Evolutionary conservation across 2,888 invertebrate genomes (phyloP).

Genomic region (Onchidella celtica): DNA sequence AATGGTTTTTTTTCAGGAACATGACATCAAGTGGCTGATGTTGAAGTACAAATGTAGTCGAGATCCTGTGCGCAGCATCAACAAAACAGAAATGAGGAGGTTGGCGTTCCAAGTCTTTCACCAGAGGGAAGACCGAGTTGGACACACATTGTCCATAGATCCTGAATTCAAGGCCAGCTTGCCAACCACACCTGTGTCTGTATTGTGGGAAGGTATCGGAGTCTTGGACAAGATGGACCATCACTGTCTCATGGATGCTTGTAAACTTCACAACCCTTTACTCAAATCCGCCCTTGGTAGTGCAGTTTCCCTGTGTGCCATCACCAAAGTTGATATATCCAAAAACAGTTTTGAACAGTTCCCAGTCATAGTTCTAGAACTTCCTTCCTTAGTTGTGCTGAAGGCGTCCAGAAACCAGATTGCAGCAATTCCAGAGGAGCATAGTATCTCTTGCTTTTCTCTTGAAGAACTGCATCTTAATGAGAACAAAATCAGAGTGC

Average conservation of each 20-base stretch:
- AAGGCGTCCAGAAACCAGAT: slow-evolving; percentile 91
- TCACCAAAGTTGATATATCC: slow-evolving; percentile 95
- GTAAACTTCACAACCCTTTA: slow-evolving; percentile 91
- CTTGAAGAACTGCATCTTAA: slow-evolving; percentile 95
- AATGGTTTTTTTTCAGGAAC: slow-evolving; percentile 84
- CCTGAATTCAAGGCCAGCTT: slow-evolving; percentile 57
- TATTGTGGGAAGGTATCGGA: slow-evolving; percentile 92
- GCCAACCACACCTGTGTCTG: slow-evolving; percentile 84
- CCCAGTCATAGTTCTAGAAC: slow-evolving; percentile 90
- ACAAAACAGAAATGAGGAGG: slow-evolving; percentile 89
- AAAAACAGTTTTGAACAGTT: slow-evolving; percentile 90
- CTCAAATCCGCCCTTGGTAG: slow-evolving; percentile 84
- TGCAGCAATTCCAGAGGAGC: slow-evolving; percentile 85
- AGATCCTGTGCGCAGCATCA: slow-evolving; percentile 95
- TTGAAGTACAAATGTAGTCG: slow-evolving; percentile 90
- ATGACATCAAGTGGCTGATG: slow-evolving; percentile 85
- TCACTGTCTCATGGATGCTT: slow-evolving; percentile 92
- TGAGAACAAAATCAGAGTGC: slow-evolving; percentile 85
- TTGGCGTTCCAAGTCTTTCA: slow-evolving; percentile 34
- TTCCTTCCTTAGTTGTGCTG: slow-evolving; percentile 89
- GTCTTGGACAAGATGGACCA: slow-evolving; percentile 85
- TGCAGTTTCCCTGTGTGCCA: slow-evolving; percentile 89
- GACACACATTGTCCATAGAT: slow-evolving; percentile 69
- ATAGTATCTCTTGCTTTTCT: slow-evolving; percentile 82
- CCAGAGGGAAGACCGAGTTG: slow-evolving; percentile 83